phyloP scores from a whole-genome alignment of 2,113 vertebrate species.

The Nothobranchius kuhntae region DNA sequence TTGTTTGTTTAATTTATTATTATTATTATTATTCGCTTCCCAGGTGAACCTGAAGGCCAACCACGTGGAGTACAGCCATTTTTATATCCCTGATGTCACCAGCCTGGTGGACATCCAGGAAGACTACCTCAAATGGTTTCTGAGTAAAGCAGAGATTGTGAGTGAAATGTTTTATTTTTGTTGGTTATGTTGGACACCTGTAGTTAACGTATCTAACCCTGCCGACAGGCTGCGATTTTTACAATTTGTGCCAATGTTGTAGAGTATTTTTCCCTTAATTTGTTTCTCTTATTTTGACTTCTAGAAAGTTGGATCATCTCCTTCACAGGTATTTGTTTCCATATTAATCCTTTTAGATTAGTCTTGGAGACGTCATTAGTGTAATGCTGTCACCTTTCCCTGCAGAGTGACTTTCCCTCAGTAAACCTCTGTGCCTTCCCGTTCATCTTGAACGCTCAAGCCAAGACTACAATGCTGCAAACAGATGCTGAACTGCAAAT shows the following conservation, averaged over 20 bases:
- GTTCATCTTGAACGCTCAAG: slow-evolving; percentile 95
- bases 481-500: slow-evolving; percentile 97
- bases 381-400: not conserved
- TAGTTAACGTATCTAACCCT: not conserved
- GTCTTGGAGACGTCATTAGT: not conserved
- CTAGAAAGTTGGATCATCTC: slow-evolving; percentile 89
- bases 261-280: not conserved
- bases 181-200: not conserved
- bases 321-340: slow-evolving; percentile 84
- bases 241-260: not conserved
- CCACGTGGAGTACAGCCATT: slow-evolving; percentile 90
- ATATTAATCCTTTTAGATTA: not conserved
- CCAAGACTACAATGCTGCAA: slow-evolving; percentile 98
- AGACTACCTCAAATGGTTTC: slow-evolving; percentile 99
- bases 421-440: slow-evolving; percentile 96
- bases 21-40: slow-evolving; percentile 18
- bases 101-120: slow-evolving; percentile 95
- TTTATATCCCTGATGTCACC: slow-evolving; percentile 96
- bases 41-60: slow-evolving; percentile 93
- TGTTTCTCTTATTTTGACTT: slow-evolving; percentile 41
- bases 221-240: too few species aligned
- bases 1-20: too few species aligned
- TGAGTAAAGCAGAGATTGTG: slow-evolving; percentile 93
- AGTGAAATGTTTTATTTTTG: slow-evolving; percentile 57
- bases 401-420: slow-evolving; percentile 81